phyloP scores from a whole-genome alignment of 2,113 vertebrate genomes.

The Vicugna pacos region DNA sequence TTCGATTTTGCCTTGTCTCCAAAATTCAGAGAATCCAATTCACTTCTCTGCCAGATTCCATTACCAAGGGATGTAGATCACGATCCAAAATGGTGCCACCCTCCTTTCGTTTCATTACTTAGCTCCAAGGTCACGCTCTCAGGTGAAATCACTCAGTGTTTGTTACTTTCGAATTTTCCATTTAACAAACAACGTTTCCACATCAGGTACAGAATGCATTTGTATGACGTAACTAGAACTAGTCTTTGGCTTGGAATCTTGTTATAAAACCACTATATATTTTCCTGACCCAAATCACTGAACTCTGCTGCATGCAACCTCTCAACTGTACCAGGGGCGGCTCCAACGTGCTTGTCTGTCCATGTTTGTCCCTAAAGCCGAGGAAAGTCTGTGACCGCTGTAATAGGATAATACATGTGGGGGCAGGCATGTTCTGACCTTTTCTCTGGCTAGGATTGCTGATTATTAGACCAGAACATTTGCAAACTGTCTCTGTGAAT shows the following conservation, averaged over 20 bases:
- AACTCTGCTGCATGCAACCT: not conserved
- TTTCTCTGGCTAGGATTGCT: not conserved
- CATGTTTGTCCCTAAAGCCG: not conserved
- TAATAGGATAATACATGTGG: not conserved
- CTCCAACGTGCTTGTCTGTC: not conserved
- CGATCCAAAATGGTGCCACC: not conserved
- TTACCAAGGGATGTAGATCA: not conserved
- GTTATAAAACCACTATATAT: not conserved
- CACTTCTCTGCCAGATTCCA: not conserved
- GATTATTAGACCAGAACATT: not conserved
- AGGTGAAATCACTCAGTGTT: not conserved
- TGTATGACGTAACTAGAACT: not conserved
- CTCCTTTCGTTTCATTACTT: not conserved
- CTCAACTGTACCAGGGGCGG: not conserved
- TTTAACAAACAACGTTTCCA: not conserved
- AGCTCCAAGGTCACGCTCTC: not conserved
- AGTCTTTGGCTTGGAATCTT: not conserved
- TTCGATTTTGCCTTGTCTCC: not conserved
- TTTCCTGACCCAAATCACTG: not conserved
- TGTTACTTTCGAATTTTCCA: not conserved
- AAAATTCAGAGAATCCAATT: constrained; percentile 21
- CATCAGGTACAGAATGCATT: not conserved
- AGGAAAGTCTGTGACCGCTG: not conserved
- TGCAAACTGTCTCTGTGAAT: constrained; percentile 22
- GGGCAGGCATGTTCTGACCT: not conserved